phyloP scores from a whole-genome alignment of 2,888 invertebrate species.

The Tenthredo amoena region DNA sequence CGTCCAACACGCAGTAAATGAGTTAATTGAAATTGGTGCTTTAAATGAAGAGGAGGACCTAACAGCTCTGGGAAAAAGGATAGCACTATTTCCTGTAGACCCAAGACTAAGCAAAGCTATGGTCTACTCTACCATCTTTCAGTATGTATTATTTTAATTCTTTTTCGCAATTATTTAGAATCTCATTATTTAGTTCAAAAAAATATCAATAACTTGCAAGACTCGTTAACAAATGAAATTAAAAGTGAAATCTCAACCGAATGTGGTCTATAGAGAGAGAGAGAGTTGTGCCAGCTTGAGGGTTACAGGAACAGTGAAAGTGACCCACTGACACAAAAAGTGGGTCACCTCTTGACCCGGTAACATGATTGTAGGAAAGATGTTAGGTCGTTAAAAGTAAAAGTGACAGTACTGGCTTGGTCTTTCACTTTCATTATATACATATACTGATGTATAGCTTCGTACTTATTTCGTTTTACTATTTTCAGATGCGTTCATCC shows the following conservation, averaged over 20 bases:
- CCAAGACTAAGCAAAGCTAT: slow-evolving; percentile 83
- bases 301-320: slow-evolving; percentile 45
- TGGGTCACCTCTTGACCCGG: slow-evolving; percentile 33
- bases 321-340: slow-evolving; percentile 34
- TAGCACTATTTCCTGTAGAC: slow-evolving; percentile 80
- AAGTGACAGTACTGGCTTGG: not conserved
- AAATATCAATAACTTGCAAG: not conserved
- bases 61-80: slow-evolving; percentile 82
- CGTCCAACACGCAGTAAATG: slow-evolving; percentile 81
- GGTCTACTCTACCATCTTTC: slow-evolving; percentile 81
- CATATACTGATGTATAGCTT: not conserved
- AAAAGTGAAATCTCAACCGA: slow-evolving; percentile 7
- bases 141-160: slow-evolving; percentile 67
- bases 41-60: slow-evolving; percentile 82
- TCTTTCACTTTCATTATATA: slow-evolving; percentile 41
- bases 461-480: slow-evolving; percentile 46
- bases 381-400: slow-evolving; percentile 42
- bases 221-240: not conserved
- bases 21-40: slow-evolving; percentile 81
- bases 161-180: not conserved
- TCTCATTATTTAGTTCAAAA: not conserved
- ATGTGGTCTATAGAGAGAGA: slow-evolving; percentile 15
- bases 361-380: slow-evolving; percentile 31
- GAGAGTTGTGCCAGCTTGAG: slow-evolving; percentile 9
- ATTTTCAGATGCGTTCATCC: slow-evolving; percentile 79